Evolutionary conservation across 2,888 invertebrate species (phyloP).

Genomic region (Quadriops clusia): DNA sequence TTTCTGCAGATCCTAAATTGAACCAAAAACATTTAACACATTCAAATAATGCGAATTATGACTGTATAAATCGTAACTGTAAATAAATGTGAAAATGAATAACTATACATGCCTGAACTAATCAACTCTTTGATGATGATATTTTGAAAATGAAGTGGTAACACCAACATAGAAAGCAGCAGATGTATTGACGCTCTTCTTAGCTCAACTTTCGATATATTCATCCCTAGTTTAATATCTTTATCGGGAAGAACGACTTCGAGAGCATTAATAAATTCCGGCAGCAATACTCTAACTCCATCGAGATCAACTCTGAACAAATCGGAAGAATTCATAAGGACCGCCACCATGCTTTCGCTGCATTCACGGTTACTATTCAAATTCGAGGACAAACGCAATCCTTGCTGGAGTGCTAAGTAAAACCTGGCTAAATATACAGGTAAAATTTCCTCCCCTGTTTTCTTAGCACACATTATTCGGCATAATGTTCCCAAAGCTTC

Average conservation of each 20-base stretch:
- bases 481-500: constrained; percentile 93
- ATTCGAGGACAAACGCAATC: constrained; percentile 46
- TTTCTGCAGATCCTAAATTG: constrained; percentile 16
- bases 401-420: constrained; percentile 83
- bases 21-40: too few relatives aligned
- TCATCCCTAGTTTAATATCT: constrained; percentile 63
- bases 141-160: constrained; percentile 86
- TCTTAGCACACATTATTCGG: constrained; percentile 90
- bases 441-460: constrained; percentile 84
- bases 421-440: constrained; percentile 89
- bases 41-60: too few relatives aligned
- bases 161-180: constrained; percentile 77
- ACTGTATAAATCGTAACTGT: constrained; percentile 22
- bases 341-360: constrained; percentile 73
- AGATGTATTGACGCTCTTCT: constrained; percentile 87
- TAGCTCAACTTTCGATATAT: constrained; percentile 63
- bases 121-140: constrained; percentile 60
- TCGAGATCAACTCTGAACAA: constrained; percentile 84
- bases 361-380: constrained; percentile 49
- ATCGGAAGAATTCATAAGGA: constrained; percentile 75
- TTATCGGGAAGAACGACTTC: constrained; percentile 85
- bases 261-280: constrained; percentile 77
- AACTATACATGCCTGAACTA: constrained; percentile 36
- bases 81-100: constrained; percentile 9
- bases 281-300: constrained; percentile 83